Conservation (phyloP, 2,888 invertebrate species). For the Drosophila suboccidentalis region DNA sequence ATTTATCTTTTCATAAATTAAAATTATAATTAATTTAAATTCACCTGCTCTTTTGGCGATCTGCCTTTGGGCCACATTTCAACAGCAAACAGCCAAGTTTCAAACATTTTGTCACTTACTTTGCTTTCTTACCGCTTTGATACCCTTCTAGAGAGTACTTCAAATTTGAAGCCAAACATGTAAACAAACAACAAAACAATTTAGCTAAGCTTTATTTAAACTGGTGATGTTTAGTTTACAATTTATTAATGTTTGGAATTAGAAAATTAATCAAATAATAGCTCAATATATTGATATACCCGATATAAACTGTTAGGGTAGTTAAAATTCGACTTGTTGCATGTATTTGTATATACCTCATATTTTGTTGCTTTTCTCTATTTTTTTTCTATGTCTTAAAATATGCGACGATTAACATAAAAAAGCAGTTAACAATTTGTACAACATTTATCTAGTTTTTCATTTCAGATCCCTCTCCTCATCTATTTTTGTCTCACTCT, state of each 20-base stretch:
- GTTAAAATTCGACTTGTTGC: not conserved
- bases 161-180: not conserved
- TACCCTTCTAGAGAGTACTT: not conserved
- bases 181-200: too few species aligned
- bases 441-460: slow-evolving; percentile 80
- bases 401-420: slow-evolving; percentile 72
- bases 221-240: not conserved
- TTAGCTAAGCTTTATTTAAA: not conserved
- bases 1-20: slow-evolving; percentile 45
- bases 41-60: slow-evolving; percentile 44
- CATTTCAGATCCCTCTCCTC: slow-evolving; percentile 45
- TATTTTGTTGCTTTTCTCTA: slow-evolving; percentile 39
- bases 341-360: not conserved
- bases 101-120: slow-evolving; percentile 70
- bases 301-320: not conserved
- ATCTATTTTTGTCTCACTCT: not conserved
- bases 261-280: too few species aligned
- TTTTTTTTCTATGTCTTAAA: slow-evolving; percentile 57
- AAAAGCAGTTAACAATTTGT: slow-evolving; percentile 81
- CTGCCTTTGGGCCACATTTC: slow-evolving; percentile 39
- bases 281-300: not conserved
- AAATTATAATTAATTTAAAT: slow-evolving; percentile 37
- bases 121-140: slow-evolving; percentile 10
- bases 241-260: too few species aligned
- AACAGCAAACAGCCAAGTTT: slow-evolving; percentile 36